phyloP scores from a whole-genome alignment of 53 echinoderm and acorn worm genomes.

The Astropecten irregularis region DNA sequence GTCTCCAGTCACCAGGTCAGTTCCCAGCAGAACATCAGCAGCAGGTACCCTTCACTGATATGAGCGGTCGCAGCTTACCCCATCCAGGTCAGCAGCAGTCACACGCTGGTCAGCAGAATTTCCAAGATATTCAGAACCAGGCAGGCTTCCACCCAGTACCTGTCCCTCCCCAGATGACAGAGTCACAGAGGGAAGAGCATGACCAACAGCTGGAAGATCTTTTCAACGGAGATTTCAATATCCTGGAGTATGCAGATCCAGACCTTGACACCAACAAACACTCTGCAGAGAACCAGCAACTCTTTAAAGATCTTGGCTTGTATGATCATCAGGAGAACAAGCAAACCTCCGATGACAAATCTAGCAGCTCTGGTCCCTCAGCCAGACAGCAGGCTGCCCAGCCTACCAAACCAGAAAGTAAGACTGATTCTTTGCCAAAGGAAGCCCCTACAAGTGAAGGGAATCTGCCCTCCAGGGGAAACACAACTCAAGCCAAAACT shows the following conservation, averaged over 20 bases:
- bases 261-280: conserved; percentile 95
- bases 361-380: conserved; percentile 17
- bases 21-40: conserved; percentile 57
- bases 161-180: conserved; percentile 27
- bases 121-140: conserved; percentile 45
- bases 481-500: conserved; percentile 23
- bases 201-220: conserved; percentile 95
- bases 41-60: conserved; percentile 43
- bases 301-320: conserved; percentile 93
- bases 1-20: conserved; percentile 57
- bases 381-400: conserved; percentile 9
- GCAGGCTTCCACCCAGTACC: conserved; percentile 54
- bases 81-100: conserved; percentile 36
- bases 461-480: conserved; percentile 4
- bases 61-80: conserved; percentile 38
- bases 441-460: background rate
- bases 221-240: conserved; percentile 90
- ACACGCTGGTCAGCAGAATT: conserved; percentile 39
- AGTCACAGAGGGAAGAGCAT: conserved; percentile 78
- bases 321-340: conserved; percentile 73
- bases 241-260: conserved; percentile 92
- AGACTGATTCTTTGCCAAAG: background rate
- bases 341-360: conserved; percentile 39
- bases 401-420: conserved; percentile 16
- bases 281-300: conserved; percentile 96